A percentile compares a stretch with the other conserved stretches of the same genome.
phyloP scores from a whole-genome alignment of 2,113 vertebrate genomes.

The Albula glossodonta region DNA sequence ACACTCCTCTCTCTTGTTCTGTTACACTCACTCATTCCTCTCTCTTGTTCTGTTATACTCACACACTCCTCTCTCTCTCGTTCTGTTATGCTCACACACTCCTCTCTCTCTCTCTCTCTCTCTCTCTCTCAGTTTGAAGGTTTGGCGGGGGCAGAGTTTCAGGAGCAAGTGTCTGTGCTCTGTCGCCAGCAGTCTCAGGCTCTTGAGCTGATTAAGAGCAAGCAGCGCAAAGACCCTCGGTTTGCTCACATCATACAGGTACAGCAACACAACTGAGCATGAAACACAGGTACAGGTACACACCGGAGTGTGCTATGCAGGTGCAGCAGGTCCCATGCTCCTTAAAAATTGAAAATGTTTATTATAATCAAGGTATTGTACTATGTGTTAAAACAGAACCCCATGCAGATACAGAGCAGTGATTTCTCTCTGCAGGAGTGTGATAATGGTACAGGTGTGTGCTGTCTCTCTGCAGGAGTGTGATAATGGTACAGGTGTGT shows the following conservation, averaged over 20 bases:
- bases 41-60: neutral
- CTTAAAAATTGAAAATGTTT: too few relatives aligned
- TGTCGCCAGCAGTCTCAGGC: constrained; percentile 87
- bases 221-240: constrained; percentile 87
- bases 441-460: neutral
- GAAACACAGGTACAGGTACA: constrained; percentile 56
- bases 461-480: neutral
- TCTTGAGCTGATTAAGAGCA: constrained; percentile 88
- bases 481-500: neutral
- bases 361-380: too few relatives aligned
- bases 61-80: neutral
- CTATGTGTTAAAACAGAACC: too few relatives aligned
- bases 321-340: neutral
- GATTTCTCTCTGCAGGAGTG: neutral
- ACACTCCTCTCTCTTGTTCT: too few relatives aligned
- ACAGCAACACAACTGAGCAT: constrained; percentile 28
- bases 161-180: constrained; percentile 81
- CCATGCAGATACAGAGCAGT: too few relatives aligned
- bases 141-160: constrained; percentile 80
- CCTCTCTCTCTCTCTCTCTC: neutral
- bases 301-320: too few relatives aligned
- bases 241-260: constrained; percentile 84
- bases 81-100: too few relatives aligned
- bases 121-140: constrained; percentile 78
- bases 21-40: too few relatives aligned